A percentile compares a stretch with the other conserved stretches of the same genome.
phyloP scores from a whole-genome alignment of 1,140 invertebrate species.

The Bombus pyrosoma region DNA sequence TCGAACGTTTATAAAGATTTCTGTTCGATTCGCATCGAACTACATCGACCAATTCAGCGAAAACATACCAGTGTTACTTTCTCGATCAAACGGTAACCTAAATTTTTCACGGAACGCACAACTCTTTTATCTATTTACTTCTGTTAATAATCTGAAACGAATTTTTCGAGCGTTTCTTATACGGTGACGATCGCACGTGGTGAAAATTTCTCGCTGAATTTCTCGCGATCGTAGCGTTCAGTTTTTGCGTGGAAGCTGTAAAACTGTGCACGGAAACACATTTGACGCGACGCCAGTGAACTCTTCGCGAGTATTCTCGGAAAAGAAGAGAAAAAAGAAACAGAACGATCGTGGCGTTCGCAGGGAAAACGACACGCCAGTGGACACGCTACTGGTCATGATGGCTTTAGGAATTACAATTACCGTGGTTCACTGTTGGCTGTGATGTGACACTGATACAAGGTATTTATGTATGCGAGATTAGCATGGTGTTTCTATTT shows the following conservation, averaged over 20 bases:
- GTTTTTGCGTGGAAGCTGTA: not conserved
- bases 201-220: not conserved
- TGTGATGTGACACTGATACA: slow-evolving; percentile 29
- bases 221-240: not conserved
- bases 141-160: not conserved
- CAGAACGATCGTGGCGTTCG: slow-evolving; percentile 2
- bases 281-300: not conserved
- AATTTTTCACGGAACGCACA: not conserved
- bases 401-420: slow-evolving; percentile 19
- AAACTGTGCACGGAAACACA: not conserved
- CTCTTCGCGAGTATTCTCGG: not conserved
- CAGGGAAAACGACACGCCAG: not conserved
- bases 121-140: not conserved
- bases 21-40: not conserved
- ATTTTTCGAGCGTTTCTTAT: not conserved
- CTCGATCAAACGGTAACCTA: not conserved
- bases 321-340: not conserved
- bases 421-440: not conserved
- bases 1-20: slow-evolving; percentile 34
- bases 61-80: not conserved
- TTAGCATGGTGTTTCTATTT: not conserved
- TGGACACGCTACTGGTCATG: slow-evolving; percentile 3
- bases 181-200: not conserved
- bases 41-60: not conserved
- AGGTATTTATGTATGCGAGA: slow-evolving; percentile 16